These are phyloP conservation scores for Eptesicus fuscus DNA, from an alignment of 2,113 vertebrate species.

Conservation along the genomic window DNA sequence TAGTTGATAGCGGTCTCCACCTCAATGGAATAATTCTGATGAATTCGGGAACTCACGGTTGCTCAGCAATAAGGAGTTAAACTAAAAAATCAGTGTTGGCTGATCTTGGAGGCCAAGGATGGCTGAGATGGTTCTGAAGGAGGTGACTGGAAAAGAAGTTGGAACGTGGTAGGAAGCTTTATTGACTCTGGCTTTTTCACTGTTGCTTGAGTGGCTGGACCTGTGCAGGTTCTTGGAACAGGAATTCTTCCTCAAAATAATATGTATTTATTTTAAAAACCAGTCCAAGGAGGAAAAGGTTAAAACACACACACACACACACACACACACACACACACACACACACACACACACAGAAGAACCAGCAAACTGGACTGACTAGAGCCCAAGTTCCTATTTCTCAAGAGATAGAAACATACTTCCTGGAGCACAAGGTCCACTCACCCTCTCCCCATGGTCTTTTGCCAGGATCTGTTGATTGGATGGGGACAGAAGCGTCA, in stretches of 20 bases:
- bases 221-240: background rate
- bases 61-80: background rate
- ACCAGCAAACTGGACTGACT: constrained; percentile 1
- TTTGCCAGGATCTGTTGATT: constrained; percentile 6
- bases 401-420: constrained; percentile 51
- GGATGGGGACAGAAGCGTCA: background rate
- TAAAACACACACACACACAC: background rate
- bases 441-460: background rate
- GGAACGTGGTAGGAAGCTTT: background rate
- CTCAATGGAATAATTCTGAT: background rate
- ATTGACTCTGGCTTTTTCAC: background rate
- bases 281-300: constrained; percentile 24
- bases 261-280: background rate
- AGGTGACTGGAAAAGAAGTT: background rate
- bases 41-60: background rate
- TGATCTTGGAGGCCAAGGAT: background rate
- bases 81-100: background rate
- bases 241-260: constrained; percentile 48
- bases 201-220: background rate
- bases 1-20: background rate
- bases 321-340: background rate
- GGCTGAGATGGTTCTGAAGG: background rate
- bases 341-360: background rate
- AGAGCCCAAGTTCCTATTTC: constrained; percentile 63
- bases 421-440: constrained; percentile 42